Evolutionary conservation across 2,888 invertebrate genomes (phyloP), one percentile per base, ranked within the genome.

Genomic region (Melieria picta): DNA sequence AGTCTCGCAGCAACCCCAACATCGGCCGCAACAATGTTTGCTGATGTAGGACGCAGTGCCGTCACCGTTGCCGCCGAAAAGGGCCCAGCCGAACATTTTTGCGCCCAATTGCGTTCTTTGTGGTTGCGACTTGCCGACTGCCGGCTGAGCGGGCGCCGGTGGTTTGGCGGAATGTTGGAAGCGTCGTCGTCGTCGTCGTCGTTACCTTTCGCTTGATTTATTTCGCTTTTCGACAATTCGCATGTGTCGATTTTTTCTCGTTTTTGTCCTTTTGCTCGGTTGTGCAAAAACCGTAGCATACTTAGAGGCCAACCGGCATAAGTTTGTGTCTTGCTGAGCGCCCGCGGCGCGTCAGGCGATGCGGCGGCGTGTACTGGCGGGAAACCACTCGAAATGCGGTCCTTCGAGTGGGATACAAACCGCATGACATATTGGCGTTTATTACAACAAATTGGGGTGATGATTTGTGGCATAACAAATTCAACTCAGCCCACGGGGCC

Each of bases 371-470:
- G 2, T n/a, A n/a, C 57, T 47, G 43, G n/a, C 50, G 69, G 47
- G 48, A 9, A 73, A 67, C 67, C 71, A 65, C 70, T 74, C 74
- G 74, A 75, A 72, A 74, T 73, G 63, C 62, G 65, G 71, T 75
- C 55, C 66, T 72, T 48, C 60, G 67, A 70, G 74, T 56, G 61
- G 69, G 66, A 69, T 70, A 79, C 74, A 76, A 77, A 79, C 79
- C 79, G 68, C 80, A 81, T 79, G 79, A 82, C 79, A 82, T 79
- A 82, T 82, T 82, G 81, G 78, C 79, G 79, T 80, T 82, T 83
- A 82, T 82, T 82, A 78, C 80, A 81, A 79, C 77, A 84, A 82
- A 83, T 80, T 83, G 81, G 79, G 77, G 81, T 79, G 78, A 79
- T 80, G 79, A 82, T 81, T 80, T 84, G 78, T 74, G 78, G 77